These are phyloP conservation scores for Nesometra sesokonis DNA, from an alignment of 35 echinoderm and acorn worm species.

Conservation along the genomic window DNA sequence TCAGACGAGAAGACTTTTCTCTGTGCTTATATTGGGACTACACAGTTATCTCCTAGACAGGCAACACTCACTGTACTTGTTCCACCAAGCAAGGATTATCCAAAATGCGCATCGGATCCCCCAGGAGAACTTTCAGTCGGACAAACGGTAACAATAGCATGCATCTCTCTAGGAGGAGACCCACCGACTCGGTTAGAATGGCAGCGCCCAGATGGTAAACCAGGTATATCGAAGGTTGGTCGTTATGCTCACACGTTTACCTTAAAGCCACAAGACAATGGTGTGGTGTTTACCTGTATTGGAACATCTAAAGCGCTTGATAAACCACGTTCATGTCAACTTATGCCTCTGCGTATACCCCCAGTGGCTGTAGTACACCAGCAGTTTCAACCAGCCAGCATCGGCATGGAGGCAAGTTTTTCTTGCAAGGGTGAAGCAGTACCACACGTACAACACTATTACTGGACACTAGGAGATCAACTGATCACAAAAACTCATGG, in stretches of 20 bases:
- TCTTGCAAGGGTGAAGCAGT: not conserved
- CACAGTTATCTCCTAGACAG: not conserved
- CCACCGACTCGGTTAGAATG: not conserved
- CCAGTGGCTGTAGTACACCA: not conserved
- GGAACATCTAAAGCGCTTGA: not conserved
- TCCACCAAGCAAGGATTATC: not conserved
- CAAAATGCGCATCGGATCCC: not conserved
- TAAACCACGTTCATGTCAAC: not conserved
- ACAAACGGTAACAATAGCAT: not conserved
- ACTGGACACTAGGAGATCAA: not conserved
- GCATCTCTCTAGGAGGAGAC: not conserved
- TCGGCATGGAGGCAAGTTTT: not conserved
- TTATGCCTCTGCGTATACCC: not conserved
- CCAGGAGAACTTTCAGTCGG: not conserved
- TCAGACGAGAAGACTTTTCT: not conserved
- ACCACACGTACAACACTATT: not conserved
- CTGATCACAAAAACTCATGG: not conserved
- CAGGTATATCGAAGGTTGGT: not conserved
- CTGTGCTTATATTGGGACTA: not conserved
- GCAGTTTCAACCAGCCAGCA: not conserved
- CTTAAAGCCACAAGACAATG: not conserved
- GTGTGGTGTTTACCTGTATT: not conserved
- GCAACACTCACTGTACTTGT: not conserved
- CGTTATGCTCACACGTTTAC: not conserved
- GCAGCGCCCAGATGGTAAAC: not conserved